Evolutionary conservation across 2,797 vertebrate genomes (phyloP), one percentile per base, ranked within the genome.

Genomic region (Anisognathus igniventris): DNA sequence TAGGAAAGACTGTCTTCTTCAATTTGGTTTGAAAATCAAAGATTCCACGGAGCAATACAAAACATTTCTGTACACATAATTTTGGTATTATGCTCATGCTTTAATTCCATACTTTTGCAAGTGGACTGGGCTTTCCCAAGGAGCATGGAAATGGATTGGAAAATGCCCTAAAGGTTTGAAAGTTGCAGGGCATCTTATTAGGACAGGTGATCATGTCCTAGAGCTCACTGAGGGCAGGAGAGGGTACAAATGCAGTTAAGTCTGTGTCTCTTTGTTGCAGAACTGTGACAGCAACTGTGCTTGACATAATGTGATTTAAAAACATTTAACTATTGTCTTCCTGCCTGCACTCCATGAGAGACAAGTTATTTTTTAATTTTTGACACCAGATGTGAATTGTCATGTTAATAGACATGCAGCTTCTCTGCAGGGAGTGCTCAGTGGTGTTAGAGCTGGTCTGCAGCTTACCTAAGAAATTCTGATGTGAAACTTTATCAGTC

Each of bases 401-500:
- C 23, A 35, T 14, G 25, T 17, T 50, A 54, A 51, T 7, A 47
- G 14, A 10, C 12, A 50, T 0, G 0, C 23, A 54, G 50, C 6
- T 45, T 64, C 37, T 17, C 14, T 15, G 25, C 31, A 80, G 58
- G 42, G 30, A 74, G 8, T 28, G 28, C 10, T 77, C 35, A 75
- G 31, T 18, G 37, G 19, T 33, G 14, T n/a, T 65, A 33, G 17
- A 64, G 19, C 30, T 62, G 66, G 25, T 6, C 54, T 84, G 25
- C 54, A 17, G 22, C 9, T 77, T 33, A 13, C 18, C 39, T 66
- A 27, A 42, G 27, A 58, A 74, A 57, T 25, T 57, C 33, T 35
- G 54, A 7, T 17, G 15, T 78, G 76, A 78, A 83, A 95, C 58
- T 62, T 92, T 56, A 79, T 96, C 86, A 80, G 61, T 76, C 65